phyloP scores from a whole-genome alignment of 2,113 vertebrate species.

The Prunella fulvescens region DNA sequence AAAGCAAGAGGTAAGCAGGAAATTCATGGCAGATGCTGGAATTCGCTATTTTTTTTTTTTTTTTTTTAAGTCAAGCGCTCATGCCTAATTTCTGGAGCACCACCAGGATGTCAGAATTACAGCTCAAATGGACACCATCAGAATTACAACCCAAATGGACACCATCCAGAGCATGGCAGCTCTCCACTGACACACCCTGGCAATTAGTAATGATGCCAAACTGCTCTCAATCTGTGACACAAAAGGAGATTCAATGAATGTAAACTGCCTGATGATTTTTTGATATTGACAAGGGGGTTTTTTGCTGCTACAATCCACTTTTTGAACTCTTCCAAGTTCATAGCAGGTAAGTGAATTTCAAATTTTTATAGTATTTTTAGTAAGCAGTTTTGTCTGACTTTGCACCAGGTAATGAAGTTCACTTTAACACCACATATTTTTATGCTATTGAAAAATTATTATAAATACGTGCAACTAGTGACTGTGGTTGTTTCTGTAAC shows the following conservation, averaged over 20 bases:
- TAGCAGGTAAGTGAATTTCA: not conserved
- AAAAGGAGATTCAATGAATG: not conserved
- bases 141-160: not conserved
- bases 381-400: not conserved
- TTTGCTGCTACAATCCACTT: not conserved
- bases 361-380: not conserved
- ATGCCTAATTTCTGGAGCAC: not conserved
- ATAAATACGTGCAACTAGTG: not conserved
- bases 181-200: not conserved
- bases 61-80: accelerated
- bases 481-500: not conserved
- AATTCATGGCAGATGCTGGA: not conserved
- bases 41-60: not conserved
- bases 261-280: not conserved
- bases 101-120: not conserved
- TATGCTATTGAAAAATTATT: not conserved
- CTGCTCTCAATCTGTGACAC: not conserved
- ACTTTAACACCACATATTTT: not conserved
- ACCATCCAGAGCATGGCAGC: not conserved
- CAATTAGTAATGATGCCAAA: not conserved
- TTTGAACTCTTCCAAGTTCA: not conserved
- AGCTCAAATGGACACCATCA: not conserved
- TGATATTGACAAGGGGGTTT: accelerated
- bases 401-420: not conserved
- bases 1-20: not conserved